phyloP scores from a whole-genome alignment of 2,113 vertebrate genomes.

The Heterocephalus glaber region DNA sequence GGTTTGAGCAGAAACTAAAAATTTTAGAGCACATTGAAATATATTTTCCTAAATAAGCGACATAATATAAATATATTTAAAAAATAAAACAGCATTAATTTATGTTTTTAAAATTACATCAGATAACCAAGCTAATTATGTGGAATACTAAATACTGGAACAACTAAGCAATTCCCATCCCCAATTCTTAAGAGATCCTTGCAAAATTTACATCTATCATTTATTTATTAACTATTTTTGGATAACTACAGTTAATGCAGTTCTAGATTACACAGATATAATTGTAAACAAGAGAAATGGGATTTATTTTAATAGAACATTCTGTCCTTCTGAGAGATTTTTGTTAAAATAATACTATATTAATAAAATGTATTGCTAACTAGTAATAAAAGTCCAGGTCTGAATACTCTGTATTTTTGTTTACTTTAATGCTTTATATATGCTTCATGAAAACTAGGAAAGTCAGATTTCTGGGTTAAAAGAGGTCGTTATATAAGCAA shows the following conservation, averaged over 20 bases:
- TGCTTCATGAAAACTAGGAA: neutral
- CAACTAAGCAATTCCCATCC: neutral
- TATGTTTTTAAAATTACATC: neutral
- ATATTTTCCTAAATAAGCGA: neutral
- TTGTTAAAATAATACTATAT: neutral
- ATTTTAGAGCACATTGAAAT: constrained; percentile 5
- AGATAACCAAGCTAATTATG: neutral
- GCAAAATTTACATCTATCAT: neutral
- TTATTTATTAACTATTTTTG: constrained; percentile 12
- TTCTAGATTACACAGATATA: neutral
- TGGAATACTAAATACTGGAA: neutral
- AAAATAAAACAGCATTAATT: neutral
- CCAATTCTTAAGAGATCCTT: neutral
- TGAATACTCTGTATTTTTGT: neutral
- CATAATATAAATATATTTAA: neutral
- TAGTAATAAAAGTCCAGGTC: too few species aligned
- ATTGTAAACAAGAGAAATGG: neutral
- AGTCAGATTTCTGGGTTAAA: neutral
- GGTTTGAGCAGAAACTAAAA: neutral
- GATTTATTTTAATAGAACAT: neutral
- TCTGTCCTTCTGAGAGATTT: neutral
- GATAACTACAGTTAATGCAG: neutral
- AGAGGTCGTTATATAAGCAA: neutral
- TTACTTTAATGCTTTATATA: neutral
- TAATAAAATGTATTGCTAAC: neutral